Evolutionary conservation across 2,888 invertebrate species (phyloP).

Genomic region (Drosophila anceps): DNA sequence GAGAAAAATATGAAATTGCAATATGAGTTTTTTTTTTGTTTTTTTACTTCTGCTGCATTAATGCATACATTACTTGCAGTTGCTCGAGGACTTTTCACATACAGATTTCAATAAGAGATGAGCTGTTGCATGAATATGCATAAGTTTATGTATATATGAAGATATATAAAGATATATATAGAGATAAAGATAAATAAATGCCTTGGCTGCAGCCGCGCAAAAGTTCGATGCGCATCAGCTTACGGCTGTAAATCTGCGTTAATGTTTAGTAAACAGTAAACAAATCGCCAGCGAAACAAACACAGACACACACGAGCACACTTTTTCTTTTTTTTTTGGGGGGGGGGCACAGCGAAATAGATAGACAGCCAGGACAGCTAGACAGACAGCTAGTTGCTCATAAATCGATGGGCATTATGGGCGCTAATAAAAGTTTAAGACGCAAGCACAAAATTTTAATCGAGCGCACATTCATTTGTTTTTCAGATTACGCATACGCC

Average conservation of each 20-base stretch:
- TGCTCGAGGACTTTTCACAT: slow-evolving; percentile 23
- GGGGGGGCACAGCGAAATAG: too few species aligned
- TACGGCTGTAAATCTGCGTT: slow-evolving; percentile 73
- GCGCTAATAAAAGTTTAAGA: slow-evolving; percentile 76
- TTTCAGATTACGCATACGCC: slow-evolving; percentile 68
- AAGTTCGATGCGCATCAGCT: slow-evolving; percentile 62
- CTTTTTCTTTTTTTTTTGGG: too few species aligned
- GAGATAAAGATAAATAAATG: slow-evolving; percentile 31
- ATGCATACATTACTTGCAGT: slow-evolving; percentile 52
- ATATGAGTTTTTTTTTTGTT: slow-evolving; percentile 26
- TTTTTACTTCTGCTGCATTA: slow-evolving; percentile 20
- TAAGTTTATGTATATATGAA: slow-evolving; percentile 7
- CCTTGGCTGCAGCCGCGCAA: slow-evolving; percentile 52
- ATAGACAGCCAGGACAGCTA: slow-evolving; percentile 7
- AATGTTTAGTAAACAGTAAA: slow-evolving; percentile 74
- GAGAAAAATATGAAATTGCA: slow-evolving; percentile 39
- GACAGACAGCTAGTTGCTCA: slow-evolving; percentile 63
- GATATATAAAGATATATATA: slow-evolving; percentile 8
- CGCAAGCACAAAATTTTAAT: slow-evolving; percentile 31
- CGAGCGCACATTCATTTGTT: slow-evolving; percentile 33
- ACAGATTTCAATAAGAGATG: slow-evolving; percentile 28
- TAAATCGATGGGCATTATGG: slow-evolving; percentile 75
- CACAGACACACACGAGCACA: slow-evolving; percentile 7
- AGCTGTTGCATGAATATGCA: slow-evolving; percentile 33
- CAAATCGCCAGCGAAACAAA: slow-evolving; percentile 58